Evolutionary conservation across 1,140 invertebrate species (phyloP).

Genomic region (Heliothis subflexa): DNA sequence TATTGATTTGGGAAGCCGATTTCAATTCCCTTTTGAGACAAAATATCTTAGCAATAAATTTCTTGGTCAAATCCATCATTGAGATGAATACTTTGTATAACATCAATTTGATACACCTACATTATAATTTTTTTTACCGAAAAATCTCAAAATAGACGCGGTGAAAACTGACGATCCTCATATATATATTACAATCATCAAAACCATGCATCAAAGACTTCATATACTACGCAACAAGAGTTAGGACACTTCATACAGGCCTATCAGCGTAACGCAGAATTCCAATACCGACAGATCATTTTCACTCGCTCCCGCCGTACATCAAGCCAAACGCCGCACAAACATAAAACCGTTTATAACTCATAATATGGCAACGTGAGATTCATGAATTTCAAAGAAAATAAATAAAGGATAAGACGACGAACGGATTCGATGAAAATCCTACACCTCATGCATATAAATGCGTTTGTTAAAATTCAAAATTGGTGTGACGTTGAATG

Average conservation of each 20-base stretch:
- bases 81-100: no score
- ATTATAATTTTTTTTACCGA: no score
- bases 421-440: constrained; percentile 49
- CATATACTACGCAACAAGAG: not conserved
- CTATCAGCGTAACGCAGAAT: not conserved
- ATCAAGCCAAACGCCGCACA: constrained; percentile 6
- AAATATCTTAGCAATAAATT: not conserved
- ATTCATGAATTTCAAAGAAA: constrained; percentile 55
- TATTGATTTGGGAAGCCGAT: constrained; percentile 11
- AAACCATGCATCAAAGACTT: constrained; percentile 7
- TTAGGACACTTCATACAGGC: constrained; percentile 23
- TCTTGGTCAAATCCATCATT: no score
- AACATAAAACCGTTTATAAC: constrained; percentile 51
- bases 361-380: constrained; percentile 52
- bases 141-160: no score
- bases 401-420: constrained; percentile 54
- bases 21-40: not conserved
- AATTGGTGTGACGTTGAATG: constrained; percentile 40
- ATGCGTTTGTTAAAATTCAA: constrained; percentile 54
- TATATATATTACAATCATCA: not conserved
- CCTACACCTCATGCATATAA: constrained; percentile 55
- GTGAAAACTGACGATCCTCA: no score
- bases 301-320: constrained; percentile 11
- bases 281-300: constrained; percentile 20
- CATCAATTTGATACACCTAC: no score